Conservation (phyloP, 2,888 invertebrate species). For the Taphrorychus bicolor region DNA sequence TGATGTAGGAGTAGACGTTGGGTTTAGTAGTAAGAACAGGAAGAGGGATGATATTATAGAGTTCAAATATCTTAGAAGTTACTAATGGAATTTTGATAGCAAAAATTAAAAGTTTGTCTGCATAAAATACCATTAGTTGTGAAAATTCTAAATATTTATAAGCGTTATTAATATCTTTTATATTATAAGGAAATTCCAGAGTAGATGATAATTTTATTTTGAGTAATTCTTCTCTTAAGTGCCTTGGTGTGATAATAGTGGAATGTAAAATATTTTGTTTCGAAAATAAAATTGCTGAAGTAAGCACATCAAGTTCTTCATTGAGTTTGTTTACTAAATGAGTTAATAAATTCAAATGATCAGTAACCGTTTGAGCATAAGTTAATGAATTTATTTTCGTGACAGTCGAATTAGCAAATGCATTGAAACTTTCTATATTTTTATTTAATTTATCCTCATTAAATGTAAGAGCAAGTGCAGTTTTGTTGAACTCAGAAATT, state of each 20-base stretch:
- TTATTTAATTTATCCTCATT: constrained; percentile 41
- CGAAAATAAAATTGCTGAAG: constrained; percentile 40
- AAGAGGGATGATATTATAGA: constrained; percentile 26
- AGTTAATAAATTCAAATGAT: constrained; percentile 39
- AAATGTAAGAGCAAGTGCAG: constrained; percentile 27
- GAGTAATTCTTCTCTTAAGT: constrained; percentile 14
- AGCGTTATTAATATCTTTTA: constrained; percentile 3
- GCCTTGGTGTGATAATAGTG: constrained; percentile 20
- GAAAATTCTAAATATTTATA: constrained; percentile 37
- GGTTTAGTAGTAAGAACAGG: not conserved
- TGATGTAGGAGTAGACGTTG: constrained; percentile 13
- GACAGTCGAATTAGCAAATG: constrained; percentile 21
- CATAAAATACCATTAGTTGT: constrained; percentile 31
- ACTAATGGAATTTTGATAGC: constrained; percentile 37
- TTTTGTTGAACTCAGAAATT: constrained; percentile 43
- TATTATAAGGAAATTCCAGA: constrained; percentile 30
- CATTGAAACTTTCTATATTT: constrained; percentile 38
- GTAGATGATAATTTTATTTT: constrained; percentile 17
- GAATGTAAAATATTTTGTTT: constrained; percentile 43
- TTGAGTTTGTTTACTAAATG: constrained; percentile 36
- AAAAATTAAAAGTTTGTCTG: constrained; percentile 35
- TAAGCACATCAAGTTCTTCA: constrained; percentile 36
- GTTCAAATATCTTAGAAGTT: constrained; percentile 8
- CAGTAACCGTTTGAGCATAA: constrained; percentile 30
- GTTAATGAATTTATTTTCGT: constrained; percentile 12